These are phyloP conservation scores for Alcedo quadribrachys DNA, from an alignment of 2,797 vertebrate genomes.

Conservation along the genomic window DNA sequence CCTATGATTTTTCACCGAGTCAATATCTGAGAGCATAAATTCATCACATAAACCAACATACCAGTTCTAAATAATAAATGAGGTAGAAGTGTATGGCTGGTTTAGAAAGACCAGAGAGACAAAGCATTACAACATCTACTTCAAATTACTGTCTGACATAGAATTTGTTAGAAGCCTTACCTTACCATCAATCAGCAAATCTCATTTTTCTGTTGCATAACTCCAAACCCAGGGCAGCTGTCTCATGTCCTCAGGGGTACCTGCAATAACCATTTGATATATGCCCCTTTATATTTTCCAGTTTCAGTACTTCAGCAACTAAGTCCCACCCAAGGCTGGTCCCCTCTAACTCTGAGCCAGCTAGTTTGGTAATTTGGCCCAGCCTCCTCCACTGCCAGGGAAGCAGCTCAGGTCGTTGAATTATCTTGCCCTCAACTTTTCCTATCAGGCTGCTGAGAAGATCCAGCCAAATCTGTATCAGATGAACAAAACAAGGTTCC, in stretches of 20 bases:
- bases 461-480: too few species aligned
- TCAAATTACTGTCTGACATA: not conserved
- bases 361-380: not conserved
- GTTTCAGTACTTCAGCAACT: not conserved
- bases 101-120: not conserved
- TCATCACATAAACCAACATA: not conserved
- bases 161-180: not conserved
- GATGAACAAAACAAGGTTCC: not conserved
- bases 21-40: not conserved
- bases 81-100: not conserved
- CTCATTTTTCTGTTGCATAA: not conserved
- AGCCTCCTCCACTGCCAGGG: not conserved
- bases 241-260: not conserved
- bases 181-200: not conserved
- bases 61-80: constrained; percentile 57
- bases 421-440: not conserved
- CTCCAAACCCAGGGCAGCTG: not conserved
- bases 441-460: not conserved
- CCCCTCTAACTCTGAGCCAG: not conserved
- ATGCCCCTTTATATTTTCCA: not conserved
- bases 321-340: not conserved
- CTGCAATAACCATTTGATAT: not conserved
- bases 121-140: not conserved
- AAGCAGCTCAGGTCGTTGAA: not conserved
- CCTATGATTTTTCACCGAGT: not conserved